phyloP scores from a whole-genome alignment of 2,113 vertebrate species.

The Poicephalus meyeri region DNA sequence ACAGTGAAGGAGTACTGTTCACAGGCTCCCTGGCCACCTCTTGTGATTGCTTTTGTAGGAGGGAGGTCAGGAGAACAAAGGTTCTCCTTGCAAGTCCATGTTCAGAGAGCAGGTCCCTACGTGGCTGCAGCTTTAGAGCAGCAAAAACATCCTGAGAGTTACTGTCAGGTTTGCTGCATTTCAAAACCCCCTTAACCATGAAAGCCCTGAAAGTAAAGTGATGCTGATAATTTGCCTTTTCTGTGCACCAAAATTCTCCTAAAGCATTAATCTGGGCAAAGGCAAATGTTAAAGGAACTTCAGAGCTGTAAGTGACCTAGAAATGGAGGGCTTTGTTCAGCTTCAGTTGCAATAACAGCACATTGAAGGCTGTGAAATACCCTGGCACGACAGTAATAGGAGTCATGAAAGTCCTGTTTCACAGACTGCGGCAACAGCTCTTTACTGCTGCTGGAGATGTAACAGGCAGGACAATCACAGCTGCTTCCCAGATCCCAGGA shows the following conservation, averaged over 20 bases:
- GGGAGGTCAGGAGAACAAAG: not conserved
- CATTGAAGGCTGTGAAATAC: not conserved
- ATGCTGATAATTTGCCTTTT: not conserved
- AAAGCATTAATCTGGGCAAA: not conserved
- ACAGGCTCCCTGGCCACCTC: not conserved
- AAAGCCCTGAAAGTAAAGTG: constrained; percentile 13
- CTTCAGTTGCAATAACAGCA: not conserved
- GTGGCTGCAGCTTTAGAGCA: not conserved
- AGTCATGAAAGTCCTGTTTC: not conserved
- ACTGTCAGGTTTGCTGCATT: constrained; percentile 25
- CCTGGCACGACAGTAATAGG: not conserved
- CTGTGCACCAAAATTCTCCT: not conserved
- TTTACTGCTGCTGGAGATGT: not conserved
- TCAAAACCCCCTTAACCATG: not conserved
- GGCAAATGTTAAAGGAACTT: not conserved
- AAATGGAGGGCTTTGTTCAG: constrained; percentile 3
- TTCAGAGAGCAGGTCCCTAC: not conserved
- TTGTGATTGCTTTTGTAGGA: not conserved
- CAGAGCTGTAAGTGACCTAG: constrained; percentile 38
- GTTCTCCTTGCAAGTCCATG: not conserved
- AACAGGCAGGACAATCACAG: not conserved
- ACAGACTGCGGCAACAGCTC: not conserved
- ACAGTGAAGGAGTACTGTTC: not conserved
- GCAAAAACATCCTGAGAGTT: not conserved
- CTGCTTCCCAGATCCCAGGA: not conserved